Conservation (phyloP, 2,797 vertebrate species). For the Philypnodon macrostomus region DNA sequence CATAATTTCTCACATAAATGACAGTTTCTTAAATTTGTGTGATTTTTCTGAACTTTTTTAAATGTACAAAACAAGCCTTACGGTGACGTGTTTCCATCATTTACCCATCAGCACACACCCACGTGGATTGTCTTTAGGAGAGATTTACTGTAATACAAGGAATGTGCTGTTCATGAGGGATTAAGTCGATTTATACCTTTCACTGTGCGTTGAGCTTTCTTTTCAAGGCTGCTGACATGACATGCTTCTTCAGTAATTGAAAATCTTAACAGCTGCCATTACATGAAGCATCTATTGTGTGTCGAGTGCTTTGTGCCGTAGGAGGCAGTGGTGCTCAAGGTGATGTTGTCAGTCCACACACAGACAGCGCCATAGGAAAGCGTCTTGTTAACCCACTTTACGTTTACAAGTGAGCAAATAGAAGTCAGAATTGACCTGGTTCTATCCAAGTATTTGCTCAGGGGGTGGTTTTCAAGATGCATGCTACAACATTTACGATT, state of each 20-base stretch:
- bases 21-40: no score
- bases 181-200: constrained; percentile 8
- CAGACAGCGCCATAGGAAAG: constrained; percentile 64
- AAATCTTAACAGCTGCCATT: background rate
- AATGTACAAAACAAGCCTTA: background rate
- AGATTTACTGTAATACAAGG: constrained; percentile 10
- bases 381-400: constrained; percentile 67
- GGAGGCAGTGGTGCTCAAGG: constrained; percentile 53
- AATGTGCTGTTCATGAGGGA: constrained; percentile 18
- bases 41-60: no score
- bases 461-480: constrained; percentile 46
- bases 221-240: constrained; percentile 5
- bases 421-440: constrained; percentile 26
- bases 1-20: no score
- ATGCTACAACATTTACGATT: background rate
- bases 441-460: constrained; percentile 55
- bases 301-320: constrained; percentile 25
- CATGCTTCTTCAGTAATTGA: background rate
- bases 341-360: constrained; percentile 71
- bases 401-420: constrained; percentile 12
- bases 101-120: constrained; percentile 7
- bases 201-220: constrained; percentile 6
- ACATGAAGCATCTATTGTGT: constrained; percentile 44
- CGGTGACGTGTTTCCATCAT: background rate
- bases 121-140: background rate